Evolutionary conservation across 2,888 invertebrate species (phyloP).

Genomic region (Agapostemon virescens): DNA sequence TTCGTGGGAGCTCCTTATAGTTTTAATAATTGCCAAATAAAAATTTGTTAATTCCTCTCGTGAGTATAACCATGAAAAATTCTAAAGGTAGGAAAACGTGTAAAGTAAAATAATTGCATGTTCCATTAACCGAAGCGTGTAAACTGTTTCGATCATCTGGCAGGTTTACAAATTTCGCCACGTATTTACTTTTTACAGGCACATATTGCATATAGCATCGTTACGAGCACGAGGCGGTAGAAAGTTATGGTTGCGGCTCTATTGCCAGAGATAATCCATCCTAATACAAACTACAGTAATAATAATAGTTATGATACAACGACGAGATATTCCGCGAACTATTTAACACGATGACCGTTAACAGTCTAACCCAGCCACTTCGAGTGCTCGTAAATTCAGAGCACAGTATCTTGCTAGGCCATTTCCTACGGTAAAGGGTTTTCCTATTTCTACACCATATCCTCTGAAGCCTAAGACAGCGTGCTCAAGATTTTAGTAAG

Average conservation of each 20-base stretch:
- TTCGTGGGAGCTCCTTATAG: too few relatives aligned
- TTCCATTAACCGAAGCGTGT: neutral
- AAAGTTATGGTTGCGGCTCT: neutral
- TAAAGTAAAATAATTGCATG: neutral
- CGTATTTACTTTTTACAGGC: neutral
- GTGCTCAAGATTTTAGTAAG: neutral
- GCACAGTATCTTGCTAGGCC: neutral
- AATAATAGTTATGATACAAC: constrained; percentile 10
- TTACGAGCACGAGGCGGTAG: neutral
- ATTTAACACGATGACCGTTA: constrained; percentile 7
- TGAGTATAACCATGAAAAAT: too few relatives aligned
- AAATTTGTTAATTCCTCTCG: too few relatives aligned
- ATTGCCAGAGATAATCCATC: constrained; percentile 3
- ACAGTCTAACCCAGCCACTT: neutral
- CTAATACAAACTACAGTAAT: constrained; percentile 10
- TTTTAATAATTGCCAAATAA: too few relatives aligned
- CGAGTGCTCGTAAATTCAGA: neutral
- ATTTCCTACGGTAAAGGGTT: neutral
- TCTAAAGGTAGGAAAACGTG: too few relatives aligned
- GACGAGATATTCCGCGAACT: constrained; percentile 2
- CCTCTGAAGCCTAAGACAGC: neutral
- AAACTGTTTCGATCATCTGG: neutral
- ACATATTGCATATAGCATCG: neutral
- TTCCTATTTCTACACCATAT: neutral
- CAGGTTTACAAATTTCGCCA: neutral